Evolutionary conservation across 2,888 invertebrate species (phyloP).

Genomic region (Brachyopa scutellaris): DNA sequence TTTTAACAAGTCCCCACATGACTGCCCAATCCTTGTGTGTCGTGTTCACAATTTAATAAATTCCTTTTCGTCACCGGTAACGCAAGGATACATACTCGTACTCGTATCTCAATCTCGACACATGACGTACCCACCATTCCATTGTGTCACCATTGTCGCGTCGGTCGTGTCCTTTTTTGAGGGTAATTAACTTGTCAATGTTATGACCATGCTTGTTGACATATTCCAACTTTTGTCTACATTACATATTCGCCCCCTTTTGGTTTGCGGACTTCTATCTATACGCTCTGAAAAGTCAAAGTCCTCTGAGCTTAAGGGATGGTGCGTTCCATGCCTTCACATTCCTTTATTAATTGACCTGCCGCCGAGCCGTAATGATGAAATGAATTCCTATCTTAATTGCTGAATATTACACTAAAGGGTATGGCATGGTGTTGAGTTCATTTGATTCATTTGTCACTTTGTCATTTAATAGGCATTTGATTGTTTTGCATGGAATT

Average conservation of each 20-base stretch:
- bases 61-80: conserved; percentile 10
- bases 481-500: conserved; percentile 35
- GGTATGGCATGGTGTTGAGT: conserved; percentile 17
- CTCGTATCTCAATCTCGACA: conserved; percentile 50
- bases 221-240: conserved; percentile 52
- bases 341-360: conserved; percentile 71
- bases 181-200: conserved; percentile 70
- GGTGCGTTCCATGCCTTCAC: conserved; percentile 49
- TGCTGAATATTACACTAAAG: conserved; percentile 59
- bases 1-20: conserved; percentile 62
- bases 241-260: not conserved
- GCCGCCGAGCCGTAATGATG: conserved; percentile 59
- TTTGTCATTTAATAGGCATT: conserved; percentile 44
- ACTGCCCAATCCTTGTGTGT: conserved; percentile 47
- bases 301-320: conserved; percentile 5
- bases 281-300: conserved; percentile 16
- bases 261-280: not conserved
- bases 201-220: conserved; percentile 63
- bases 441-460: conserved; percentile 45
- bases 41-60: conserved; percentile 42
- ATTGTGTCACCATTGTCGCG: conserved; percentile 16
- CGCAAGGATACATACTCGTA: no score
- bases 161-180: conserved; percentile 41
- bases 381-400: conserved; percentile 68
- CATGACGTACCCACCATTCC: conserved; percentile 27